phyloP scores from a whole-genome alignment of 2,888 invertebrate species.

The Polyommatus iphigenia region DNA sequence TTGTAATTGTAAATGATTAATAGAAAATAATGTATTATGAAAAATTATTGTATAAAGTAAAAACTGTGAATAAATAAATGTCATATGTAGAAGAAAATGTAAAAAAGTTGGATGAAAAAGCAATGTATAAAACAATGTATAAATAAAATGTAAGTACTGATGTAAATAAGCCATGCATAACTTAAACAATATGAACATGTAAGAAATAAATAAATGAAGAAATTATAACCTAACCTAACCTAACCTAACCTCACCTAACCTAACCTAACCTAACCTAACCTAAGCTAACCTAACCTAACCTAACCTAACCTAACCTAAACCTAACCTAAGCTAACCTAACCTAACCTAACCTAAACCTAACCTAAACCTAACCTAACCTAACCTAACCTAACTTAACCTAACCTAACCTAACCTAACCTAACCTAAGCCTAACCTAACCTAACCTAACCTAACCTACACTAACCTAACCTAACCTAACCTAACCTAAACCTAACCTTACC shows the following conservation, averaged over 20 bases:
- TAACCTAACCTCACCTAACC: slow-evolving; percentile 30
- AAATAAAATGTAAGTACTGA: too few species aligned
- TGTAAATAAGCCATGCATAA: too few species aligned
- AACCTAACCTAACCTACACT: slow-evolving; percentile 31
- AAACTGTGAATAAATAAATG: too few species aligned
- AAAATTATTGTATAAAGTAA: too few species aligned
- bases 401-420: slow-evolving; percentile 43
- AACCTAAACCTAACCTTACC: slow-evolving; percentile 44
- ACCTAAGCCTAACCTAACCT: slow-evolving; percentile 42
- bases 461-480: slow-evolving; percentile 42
- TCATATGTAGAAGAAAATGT: too few species aligned
- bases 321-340: slow-evolving; percentile 34
- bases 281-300: slow-evolving; percentile 36
- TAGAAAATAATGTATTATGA: too few species aligned
- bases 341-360: slow-evolving; percentile 27
- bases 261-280: slow-evolving; percentile 36
- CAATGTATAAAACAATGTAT: too few species aligned
- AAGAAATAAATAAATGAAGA: too few species aligned
- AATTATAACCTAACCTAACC: not conserved
- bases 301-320: slow-evolving; percentile 37
- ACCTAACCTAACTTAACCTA: slow-evolving; percentile 35
- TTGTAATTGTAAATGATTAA: too few species aligned
- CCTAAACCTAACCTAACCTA: slow-evolving; percentile 28
- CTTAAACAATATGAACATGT: too few species aligned
- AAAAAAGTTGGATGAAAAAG: too few species aligned